A percentile compares a stretch with the other conserved stretches of the same genome.
phyloP scores from a whole-genome alignment of 2,113 vertebrate genomes.

The Ailuropoda melanoleuca region DNA sequence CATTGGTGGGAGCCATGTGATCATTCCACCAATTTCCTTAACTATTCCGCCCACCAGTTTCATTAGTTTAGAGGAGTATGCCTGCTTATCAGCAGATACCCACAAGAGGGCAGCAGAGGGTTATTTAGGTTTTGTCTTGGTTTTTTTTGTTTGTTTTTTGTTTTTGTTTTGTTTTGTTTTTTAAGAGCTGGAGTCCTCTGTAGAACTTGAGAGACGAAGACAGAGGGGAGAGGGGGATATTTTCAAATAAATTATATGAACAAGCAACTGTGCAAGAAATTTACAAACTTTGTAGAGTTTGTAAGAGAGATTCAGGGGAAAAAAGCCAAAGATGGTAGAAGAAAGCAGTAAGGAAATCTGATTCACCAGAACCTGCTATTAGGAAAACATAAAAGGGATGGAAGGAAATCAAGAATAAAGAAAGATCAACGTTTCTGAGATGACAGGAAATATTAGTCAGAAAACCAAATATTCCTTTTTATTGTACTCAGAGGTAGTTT shows the following conservation, averaged over 20 bases:
- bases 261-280: neutral
- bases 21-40: neutral
- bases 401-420: neutral
- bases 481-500: neutral
- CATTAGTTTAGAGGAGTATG: neutral
- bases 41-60: neutral
- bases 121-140: neutral
- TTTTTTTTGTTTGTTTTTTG: neutral
- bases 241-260: neutral
- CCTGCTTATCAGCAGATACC: neutral
- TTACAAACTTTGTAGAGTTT: neutral
- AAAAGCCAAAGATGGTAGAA: neutral
- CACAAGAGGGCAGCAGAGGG: slow-evolving; percentile 36
- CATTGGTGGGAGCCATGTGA: neutral
- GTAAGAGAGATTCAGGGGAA: neutral
- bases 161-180: neutral
- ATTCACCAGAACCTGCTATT: neutral
- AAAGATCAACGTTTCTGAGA: neutral
- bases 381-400: neutral
- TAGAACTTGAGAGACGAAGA: neutral
- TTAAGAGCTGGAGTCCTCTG: neutral
- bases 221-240: neutral
- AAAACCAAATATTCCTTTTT: neutral
- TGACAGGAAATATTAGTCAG: neutral
- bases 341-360: neutral